phyloP scores from a whole-genome alignment of 2,113 vertebrate genomes.

The Melierax canorus region DNA sequence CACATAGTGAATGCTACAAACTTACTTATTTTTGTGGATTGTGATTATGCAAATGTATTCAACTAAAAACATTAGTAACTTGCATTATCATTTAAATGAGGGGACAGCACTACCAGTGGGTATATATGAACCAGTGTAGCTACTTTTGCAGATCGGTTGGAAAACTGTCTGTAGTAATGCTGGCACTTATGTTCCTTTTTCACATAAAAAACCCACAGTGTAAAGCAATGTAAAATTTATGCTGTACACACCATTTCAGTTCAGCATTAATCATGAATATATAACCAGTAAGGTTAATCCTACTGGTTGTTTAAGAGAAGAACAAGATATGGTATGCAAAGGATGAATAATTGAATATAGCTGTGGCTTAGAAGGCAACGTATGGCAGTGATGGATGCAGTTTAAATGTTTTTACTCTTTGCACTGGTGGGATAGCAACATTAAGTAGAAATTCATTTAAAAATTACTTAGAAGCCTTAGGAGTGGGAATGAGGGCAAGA shows the following conservation, averaged over 20 bases:
- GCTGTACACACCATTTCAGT: background rate
- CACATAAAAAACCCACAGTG: rapidly evolving
- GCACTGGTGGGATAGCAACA: background rate
- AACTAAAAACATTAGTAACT: background rate
- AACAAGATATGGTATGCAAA: background rate
- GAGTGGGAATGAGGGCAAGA: background rate
- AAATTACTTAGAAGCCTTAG: background rate
- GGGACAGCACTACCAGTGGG: background rate
- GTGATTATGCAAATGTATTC: background rate
- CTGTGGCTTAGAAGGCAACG: background rate
- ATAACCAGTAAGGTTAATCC: background rate
- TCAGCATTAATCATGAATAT: background rate
- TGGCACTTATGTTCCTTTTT: background rate
- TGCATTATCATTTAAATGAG: background rate
- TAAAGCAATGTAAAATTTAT: background rate
- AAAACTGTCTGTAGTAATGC: background rate
- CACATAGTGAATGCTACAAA: too few relatives aligned
- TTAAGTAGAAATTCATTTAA: slow-evolving; percentile 6
- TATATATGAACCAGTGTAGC: background rate
- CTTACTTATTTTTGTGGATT: background rate
- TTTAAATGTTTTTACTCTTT: slow-evolving; percentile 20
- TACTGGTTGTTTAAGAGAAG: background rate
- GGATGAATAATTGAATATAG: background rate
- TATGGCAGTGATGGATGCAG: background rate
- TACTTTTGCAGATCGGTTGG: background rate